Conservation (phyloP, 2,797 vertebrate species). For the Syngnathus acus region DNA sequence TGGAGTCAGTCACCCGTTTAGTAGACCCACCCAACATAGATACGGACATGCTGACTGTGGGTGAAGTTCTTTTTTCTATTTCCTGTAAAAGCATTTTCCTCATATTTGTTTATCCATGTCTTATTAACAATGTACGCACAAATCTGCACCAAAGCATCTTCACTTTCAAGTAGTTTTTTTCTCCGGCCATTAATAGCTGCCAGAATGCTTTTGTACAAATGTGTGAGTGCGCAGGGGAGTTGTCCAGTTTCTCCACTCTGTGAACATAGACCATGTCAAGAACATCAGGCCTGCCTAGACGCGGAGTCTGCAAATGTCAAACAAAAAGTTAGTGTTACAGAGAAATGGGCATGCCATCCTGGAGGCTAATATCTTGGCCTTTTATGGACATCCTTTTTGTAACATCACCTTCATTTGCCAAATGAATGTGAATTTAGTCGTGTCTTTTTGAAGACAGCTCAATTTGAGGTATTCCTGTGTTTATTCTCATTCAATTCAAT, state of each 20-base stretch:
- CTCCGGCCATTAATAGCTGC: too few relatives aligned
- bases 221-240: not conserved
- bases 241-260: not conserved
- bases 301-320: not conserved
- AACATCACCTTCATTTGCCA: not conserved
- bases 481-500: too few relatives aligned
- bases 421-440: not conserved
- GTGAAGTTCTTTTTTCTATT: conserved; percentile 35
- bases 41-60: conserved; percentile 96
- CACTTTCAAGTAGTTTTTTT: not conserved
- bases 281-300: not conserved
- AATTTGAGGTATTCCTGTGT: not conserved
- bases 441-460: not conserved
- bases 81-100: not conserved
- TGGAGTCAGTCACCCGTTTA: conserved; percentile 89
- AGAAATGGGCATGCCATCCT: not conserved
- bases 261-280: not conserved
- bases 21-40: conserved; percentile 95
- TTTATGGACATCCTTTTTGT: not conserved
- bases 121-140: not conserved
- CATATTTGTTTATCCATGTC: not conserved
- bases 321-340: not conserved
- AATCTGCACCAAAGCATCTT: not conserved
- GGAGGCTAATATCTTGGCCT: not conserved
- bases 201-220: not conserved